A percentile compares a stretch with the other conserved stretches of the same genome.
phyloP scores from a whole-genome alignment of 1,140 invertebrate genomes.

The Bombus vancouverensis region DNA sequence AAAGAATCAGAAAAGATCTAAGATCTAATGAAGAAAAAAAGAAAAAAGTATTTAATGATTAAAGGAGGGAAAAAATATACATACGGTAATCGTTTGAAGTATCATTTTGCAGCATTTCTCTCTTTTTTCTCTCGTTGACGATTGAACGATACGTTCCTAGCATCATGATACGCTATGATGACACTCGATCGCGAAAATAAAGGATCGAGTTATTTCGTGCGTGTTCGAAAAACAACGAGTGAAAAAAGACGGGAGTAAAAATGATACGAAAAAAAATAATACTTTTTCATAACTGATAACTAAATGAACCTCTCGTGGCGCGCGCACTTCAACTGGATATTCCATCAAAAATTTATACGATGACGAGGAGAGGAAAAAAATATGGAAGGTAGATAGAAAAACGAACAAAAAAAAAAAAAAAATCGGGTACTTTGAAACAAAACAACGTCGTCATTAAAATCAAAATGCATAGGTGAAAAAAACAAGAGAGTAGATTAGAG shows the following conservation, averaged over 20 bases:
- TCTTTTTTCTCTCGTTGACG: background rate
- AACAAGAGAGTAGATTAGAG: background rate
- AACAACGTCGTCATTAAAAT: conserved; percentile 30
- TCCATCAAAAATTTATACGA: conserved; percentile 38
- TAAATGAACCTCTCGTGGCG: conserved; percentile 32
- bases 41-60: background rate
- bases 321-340: conserved; percentile 7
- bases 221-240: conserved; percentile 26
- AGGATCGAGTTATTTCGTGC: conserved; percentile 23
- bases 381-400: background rate
- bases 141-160: background rate
- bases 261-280: conserved; percentile 15
- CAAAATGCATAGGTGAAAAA: background rate
- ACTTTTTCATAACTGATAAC: conserved; percentile 41
- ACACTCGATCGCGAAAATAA: conserved; percentile 25
- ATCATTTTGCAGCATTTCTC: background rate
- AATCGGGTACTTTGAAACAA: background rate
- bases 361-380: conserved; percentile 18
- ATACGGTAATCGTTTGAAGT: background rate
- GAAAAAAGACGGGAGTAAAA: background rate
- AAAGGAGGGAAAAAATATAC: background rate
- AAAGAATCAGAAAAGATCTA: no score
- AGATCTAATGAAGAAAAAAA: background rate
- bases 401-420: background rate
- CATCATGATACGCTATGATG: conserved; percentile 9